Conservation (phyloP, 2,888 invertebrate genomes). For the Hemicrepidius hirtus region DNA sequence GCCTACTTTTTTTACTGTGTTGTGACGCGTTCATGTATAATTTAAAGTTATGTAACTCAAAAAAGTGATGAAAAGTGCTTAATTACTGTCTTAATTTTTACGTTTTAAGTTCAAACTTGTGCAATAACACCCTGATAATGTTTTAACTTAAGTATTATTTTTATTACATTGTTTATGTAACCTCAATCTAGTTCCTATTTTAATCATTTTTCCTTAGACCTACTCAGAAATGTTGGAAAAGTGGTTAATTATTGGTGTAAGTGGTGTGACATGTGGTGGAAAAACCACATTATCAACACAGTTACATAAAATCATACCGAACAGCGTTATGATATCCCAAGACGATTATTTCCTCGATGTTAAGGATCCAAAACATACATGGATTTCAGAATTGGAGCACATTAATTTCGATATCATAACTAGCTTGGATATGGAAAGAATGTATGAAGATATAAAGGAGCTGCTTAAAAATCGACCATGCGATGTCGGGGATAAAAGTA, state of each 20-base stretch:
- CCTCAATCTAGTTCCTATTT: too few relatives aligned
- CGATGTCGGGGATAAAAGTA: neutral
- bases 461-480: conserved; percentile 64
- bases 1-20: too few relatives aligned
- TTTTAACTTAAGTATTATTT: too few relatives aligned
- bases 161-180: too few relatives aligned
- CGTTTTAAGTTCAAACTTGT: too few relatives aligned
- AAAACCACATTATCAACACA: conserved; percentile 83
- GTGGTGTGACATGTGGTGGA: conserved; percentile 89
- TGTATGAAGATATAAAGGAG: conserved; percentile 77
- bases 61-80: too few relatives aligned
- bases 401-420: conserved; percentile 85
- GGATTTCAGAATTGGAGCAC: conserved; percentile 79
- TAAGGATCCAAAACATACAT: conserved; percentile 79
- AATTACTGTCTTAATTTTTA: too few relatives aligned
- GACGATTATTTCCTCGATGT: conserved; percentile 84
- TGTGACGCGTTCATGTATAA: too few relatives aligned
- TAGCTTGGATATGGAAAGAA: conserved; percentile 82
- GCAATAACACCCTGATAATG: too few relatives aligned
- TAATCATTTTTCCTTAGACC: neutral
- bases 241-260: conserved; percentile 78
- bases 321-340: conserved; percentile 78
- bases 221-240: conserved; percentile 23
- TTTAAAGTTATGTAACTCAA: too few relatives aligned
- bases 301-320: conserved; percentile 70